Evolutionary conservation across 2,113 vertebrate genomes (phyloP), one percentile per base, ranked within the genome.

Genomic region (Cephalopholis sonnerati): DNA sequence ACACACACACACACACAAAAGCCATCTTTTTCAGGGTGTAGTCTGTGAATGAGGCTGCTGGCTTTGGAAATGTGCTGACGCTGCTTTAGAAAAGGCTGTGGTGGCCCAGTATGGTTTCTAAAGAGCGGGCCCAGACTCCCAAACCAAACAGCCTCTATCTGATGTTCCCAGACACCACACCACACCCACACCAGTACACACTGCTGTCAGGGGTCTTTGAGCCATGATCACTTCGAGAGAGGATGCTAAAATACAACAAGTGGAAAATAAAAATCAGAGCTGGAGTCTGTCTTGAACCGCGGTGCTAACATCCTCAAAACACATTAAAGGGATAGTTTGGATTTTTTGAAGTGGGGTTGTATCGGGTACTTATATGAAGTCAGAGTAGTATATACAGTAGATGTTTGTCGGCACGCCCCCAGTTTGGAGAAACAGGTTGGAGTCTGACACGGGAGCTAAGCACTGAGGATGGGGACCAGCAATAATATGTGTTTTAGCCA

Each of bases 21-120:
- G 87, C 78, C 74, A 61, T 75, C 32, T 89, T 69, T 85, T 81
- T 90, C 87, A 89, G 89, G 93, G 88, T 86, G 88, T 88, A 89
- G 89, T 77, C 86, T 88, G 81, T 83, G 81, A 79, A 82, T 55
- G 83, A 85, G 80, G 91, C 85, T 79, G 69, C 79, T 78, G 88
- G 88, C 92, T 93, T 86, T 91, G 69, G 58, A 88, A 93, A 94
- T 81, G 81, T 93, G 92, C 92, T 94, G 92, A 93, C 66, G n/a
- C 69, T 39, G 78, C 89, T 86, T 81, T 82, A 90, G 90, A 89
- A 81, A 73, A 59, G 79, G 87, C 84, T 84, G 85, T 20, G 78
- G 89, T 87, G 83, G 81, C 82, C 85, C 86, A 82, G 75, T 76
- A 79, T 76, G 79, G 41, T 81, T 94, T 93, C 85, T 90, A 84